Evolutionary conservation across 2,797 vertebrate species (phyloP), one percentile per base, ranked within the genome.

Genomic region (Sebastes steindachneri): DNA sequence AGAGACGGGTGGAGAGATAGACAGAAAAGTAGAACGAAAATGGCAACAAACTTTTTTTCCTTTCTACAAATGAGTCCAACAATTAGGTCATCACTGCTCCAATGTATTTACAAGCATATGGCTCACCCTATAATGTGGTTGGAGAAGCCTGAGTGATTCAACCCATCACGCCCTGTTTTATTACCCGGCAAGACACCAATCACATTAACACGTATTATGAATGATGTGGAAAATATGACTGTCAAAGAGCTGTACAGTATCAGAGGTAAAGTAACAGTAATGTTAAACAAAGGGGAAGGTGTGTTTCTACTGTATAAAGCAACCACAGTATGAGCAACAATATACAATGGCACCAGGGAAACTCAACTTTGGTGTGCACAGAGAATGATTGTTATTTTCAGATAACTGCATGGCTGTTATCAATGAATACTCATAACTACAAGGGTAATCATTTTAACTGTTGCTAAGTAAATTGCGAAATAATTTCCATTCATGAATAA

Each of bases 181-280:
- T 76, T 84, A 84, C 85, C 62, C 60, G 17, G 76, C 79, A 79
- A 51, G 74, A 64, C 75, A 88, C 73, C 68, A 80, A 69, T 77
- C 69, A 41, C 84, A 87, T 81, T 65, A 86, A 88, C 80, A 87
- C 8, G 0, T 25, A 26, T 28, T 67, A 31, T 79, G 85, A 91
- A 55, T 66, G 64, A 85, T 80, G 86, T 79, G 89, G 92, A 94
- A 92, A 90, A 67, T 85, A 73, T 85, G 79, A 33, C 77, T 62
- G 55, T n/a, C 25, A 76, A 10, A 0, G 58, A 78, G 80, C 70
- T 76, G 58, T 17, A 9, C 48, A 51, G 0, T 51, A 73, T 79
- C 63, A 66, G 2, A 57, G 68, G 82, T 41, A 75, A 82, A 77
- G 41, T 31, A 63, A 68, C 68, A 33, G 85, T 64, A 51, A 68